Conservation (phyloP, 2,797 vertebrate species). For the Hylomyscus alleni region DNA sequence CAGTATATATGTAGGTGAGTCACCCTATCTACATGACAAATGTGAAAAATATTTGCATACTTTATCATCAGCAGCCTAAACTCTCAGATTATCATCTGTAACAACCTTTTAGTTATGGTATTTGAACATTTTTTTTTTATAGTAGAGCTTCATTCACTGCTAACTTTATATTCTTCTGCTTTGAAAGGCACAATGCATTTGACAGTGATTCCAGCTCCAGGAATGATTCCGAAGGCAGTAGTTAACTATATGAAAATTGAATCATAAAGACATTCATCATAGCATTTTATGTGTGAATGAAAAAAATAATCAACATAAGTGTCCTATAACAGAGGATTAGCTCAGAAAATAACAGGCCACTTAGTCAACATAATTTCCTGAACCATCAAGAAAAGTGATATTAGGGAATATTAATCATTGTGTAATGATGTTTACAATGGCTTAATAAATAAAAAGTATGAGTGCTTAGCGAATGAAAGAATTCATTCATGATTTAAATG, state of each 20-base stretch:
- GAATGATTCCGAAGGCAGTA: neutral
- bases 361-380: neutral
- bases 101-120: neutral
- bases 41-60: neutral
- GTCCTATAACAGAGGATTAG: neutral
- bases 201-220: neutral
- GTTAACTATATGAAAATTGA: slow-evolving; percentile 46
- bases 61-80: neutral
- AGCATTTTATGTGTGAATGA: neutral
- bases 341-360: neutral
- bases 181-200: slow-evolving; percentile 44
- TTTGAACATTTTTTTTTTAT: slow-evolving; percentile 37
- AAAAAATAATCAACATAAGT: slow-evolving; percentile 20
- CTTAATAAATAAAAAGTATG: slow-evolving; percentile 21
- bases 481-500: slow-evolving; percentile 15
- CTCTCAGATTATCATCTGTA: neutral
- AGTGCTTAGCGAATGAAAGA: neutral
- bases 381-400: slow-evolving; percentile 14
- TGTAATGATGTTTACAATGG: slow-evolving; percentile 18
- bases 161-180: neutral
- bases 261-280: slow-evolving; percentile 41
- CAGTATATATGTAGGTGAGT: neutral
- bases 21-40: neutral
- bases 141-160: slow-evolving; percentile 11
- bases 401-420: slow-evolving; percentile 26